Evolutionary conservation across 2,888 invertebrate species (phyloP), one percentile per base, ranked within the genome.

Genomic region (Chrysotoxum bicinctum): DNA sequence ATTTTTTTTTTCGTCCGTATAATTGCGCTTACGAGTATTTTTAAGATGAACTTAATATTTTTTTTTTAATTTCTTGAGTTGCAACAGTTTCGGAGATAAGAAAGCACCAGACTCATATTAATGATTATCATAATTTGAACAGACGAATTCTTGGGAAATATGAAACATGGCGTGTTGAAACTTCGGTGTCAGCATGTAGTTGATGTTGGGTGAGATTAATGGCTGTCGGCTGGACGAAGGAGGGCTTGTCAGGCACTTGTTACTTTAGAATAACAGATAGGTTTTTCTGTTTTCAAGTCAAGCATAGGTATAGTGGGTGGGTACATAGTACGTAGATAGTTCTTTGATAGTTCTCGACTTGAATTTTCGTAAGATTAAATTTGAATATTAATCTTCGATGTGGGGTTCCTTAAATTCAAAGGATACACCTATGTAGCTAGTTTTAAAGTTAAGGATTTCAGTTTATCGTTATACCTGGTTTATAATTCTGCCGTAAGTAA

Each of bases 21-120:
- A 52, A 79, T 66, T 60, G 48, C 21, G 58, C 58, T 79, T 79
- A 79, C 73, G 50, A n/a, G n/a, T n/a, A n/a, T n/a, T n/a, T 58
- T 35, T 10, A 16, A 43, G 45, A 54, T 66, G 21, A 72, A 66
- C 19, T 66, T 23, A 60, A 60, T 60, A 37, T 23, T 5, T 37
- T 40, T 16, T 52, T 56, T 48, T 48, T 23, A 23, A 40, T 52
- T 32, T 54, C 10, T 62, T 19, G 3, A 4, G 6, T 62, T 45
- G 43, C 62, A 62, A 40, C 12, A 62, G 30, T 62, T 62, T 19
- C 26, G 3, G 6, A 32, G 64, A 64, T 64, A 64, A 64, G 64
- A 60, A 26, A n/a, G 30, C 30, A 16, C 10, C 6, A 45, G 62
- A 62, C 26, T 45, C 43, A 32, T 64, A 16, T 60, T 16, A 26